Evolutionary conservation across 2,113 vertebrate species (phyloP).

Genomic region (Sapajus apella): DNA sequence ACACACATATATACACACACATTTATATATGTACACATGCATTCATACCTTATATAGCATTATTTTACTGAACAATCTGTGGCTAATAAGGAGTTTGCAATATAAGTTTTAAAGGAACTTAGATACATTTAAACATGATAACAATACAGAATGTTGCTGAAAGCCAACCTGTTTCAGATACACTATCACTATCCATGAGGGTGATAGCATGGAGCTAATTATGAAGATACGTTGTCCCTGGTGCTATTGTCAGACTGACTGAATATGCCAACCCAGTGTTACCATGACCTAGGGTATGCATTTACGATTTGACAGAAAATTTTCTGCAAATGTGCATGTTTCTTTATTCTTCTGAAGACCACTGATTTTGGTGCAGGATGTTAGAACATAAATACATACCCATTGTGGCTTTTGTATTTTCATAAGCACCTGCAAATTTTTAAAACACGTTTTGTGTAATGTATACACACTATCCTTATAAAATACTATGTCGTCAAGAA

Average conservation of each 20-base stretch:
- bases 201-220: background rate
- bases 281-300: background rate
- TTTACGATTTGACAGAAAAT: background rate
- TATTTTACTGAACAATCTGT: slow-evolving; percentile 21
- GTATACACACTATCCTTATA: background rate
- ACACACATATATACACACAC: background rate
- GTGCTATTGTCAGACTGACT: background rate
- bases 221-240: background rate
- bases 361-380: background rate
- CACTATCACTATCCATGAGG: background rate
- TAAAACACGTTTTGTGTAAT: background rate
- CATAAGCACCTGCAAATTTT: slow-evolving; percentile 8
- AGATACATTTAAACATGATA: background rate
- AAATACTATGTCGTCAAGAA: background rate
- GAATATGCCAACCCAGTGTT: background rate
- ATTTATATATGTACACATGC: background rate
- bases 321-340: background rate
- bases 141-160: background rate
- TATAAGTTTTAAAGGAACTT: background rate
- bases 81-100: background rate
- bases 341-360: background rate
- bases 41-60: background rate
- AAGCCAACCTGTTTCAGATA: background rate
- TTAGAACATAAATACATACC: background rate
- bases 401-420: background rate